phyloP scores from a whole-genome alignment of 1,140 invertebrate genomes.

The Intoshia linei region DNA sequence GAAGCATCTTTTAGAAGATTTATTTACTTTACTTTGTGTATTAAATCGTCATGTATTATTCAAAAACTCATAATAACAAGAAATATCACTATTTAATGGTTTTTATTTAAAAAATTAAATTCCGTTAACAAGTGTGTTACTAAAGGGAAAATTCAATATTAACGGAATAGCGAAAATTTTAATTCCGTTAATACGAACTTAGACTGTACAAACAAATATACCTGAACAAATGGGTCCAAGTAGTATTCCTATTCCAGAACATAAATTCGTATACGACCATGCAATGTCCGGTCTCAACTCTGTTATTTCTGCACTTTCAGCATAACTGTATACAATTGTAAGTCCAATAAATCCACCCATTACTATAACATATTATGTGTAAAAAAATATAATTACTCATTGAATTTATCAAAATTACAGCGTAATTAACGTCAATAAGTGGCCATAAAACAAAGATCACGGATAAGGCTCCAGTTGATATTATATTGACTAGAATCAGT shows the following conservation, averaged over 20 bases:
- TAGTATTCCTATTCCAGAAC: conserved; percentile 9
- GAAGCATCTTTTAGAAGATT: background rate
- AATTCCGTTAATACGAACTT: background rate
- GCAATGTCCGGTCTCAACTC: conserved; percentile 7
- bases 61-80: too few species aligned
- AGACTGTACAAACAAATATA: conserved; percentile 1
- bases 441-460: conserved; percentile 8
- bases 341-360: conserved; percentile 8
- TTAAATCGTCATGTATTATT: too few species aligned
- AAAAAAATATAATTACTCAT: conserved; percentile 3
- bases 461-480: conserved; percentile 5
- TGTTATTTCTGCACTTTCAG: conserved; percentile 7
- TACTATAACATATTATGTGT: conserved; percentile 2
- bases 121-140: too few species aligned
- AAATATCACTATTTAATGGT: too few species aligned
- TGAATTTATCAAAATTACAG: conserved; percentile 6
- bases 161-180: background rate
- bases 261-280: conserved; percentile 8
- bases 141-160: too few species aligned
- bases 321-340: conserved; percentile 9
- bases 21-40: background rate
- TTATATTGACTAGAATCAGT: conserved; percentile 7
- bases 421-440: conserved; percentile 6
- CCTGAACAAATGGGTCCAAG: conserved; percentile 8
- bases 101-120: too few species aligned